These are phyloP conservation scores for Stegana nigrithorax DNA, from an alignment of 2,888 invertebrate species.

Conservation along the genomic window DNA sequence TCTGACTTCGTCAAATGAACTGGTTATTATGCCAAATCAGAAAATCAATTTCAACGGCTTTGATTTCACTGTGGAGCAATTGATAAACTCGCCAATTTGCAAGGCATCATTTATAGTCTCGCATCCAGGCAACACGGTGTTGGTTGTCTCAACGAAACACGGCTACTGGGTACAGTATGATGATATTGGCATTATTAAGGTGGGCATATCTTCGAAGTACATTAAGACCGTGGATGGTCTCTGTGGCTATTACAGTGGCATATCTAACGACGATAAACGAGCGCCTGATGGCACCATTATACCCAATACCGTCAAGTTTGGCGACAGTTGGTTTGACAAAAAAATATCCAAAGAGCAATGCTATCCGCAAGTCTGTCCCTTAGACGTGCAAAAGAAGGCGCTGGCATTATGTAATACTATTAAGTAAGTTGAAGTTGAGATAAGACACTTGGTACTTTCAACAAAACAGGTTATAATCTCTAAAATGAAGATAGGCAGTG, in stretches of 20 bases:
- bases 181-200: slow-evolving; percentile 76
- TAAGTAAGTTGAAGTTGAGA: slow-evolving; percentile 74
- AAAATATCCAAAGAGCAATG: slow-evolving; percentile 69
- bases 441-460: too few relatives aligned
- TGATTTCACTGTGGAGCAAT: slow-evolving; percentile 67
- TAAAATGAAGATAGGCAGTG: too few relatives aligned
- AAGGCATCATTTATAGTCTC: slow-evolving; percentile 75
- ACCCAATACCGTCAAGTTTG: slow-evolving; percentile 77
- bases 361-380: slow-evolving; percentile 74
- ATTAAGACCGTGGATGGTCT: slow-evolving; percentile 79
- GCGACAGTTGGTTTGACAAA: slow-evolving; percentile 78
- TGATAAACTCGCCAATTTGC: slow-evolving; percentile 64
- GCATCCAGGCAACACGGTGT: slow-evolving; percentile 76
- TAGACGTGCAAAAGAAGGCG: slow-evolving; percentile 74
- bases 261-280: slow-evolving; percentile 76
- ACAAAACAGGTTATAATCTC: too few relatives aligned
- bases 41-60: slow-evolving; percentile 78
- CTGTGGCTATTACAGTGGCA: slow-evolving; percentile 82
- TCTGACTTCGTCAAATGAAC: slow-evolving; percentile 71
- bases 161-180: slow-evolving; percentile 82
- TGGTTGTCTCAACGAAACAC: slow-evolving; percentile 77
- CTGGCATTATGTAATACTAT: slow-evolving; percentile 78
- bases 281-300: slow-evolving; percentile 76
- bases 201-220: slow-evolving; percentile 77
- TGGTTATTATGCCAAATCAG: slow-evolving; percentile 71